Conservation (phyloP, 2,113 vertebrate genomes). For the Casuarius casuarius region DNA sequence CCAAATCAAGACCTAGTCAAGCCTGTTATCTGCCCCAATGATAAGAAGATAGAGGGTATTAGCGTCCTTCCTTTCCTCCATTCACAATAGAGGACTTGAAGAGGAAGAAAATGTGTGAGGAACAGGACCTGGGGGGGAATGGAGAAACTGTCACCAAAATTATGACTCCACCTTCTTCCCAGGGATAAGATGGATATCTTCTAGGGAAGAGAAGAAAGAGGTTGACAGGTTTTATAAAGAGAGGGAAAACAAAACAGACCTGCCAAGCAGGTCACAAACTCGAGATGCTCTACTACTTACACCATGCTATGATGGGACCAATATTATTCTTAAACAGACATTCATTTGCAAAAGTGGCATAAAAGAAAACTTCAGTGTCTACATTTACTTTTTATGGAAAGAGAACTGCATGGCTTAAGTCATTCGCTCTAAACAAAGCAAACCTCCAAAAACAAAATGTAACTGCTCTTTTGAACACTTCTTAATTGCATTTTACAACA, state of each 20-base stretch:
- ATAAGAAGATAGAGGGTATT: neutral
- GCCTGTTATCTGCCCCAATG: neutral
- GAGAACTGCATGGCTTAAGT: neutral
- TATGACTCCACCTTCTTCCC: neutral
- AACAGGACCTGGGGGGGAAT: neutral
- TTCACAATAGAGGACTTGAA: neutral
- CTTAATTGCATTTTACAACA: neutral
- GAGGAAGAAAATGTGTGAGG: neutral
- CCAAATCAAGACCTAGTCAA: neutral
- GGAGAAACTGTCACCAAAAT: constrained; percentile 20
- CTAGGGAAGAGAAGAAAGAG: constrained; percentile 7
- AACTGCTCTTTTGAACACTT: neutral
- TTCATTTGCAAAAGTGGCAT: neutral
- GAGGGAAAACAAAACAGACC: neutral
- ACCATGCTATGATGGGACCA: neutral
- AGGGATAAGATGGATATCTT: neutral
- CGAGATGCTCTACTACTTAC: neutral
- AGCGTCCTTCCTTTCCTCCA: neutral
- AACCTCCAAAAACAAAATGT: neutral
- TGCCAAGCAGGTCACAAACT: neutral
- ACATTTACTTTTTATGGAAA: neutral
- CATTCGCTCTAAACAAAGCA: neutral
- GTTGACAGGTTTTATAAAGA: neutral
- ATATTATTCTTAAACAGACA: neutral
- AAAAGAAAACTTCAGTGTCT: neutral